A percentile compares a stretch with the other conserved stretches of the same genome.
phyloP scores from a whole-genome alignment of 2,113 vertebrate genomes.

The Austrofundulus limnaeus region DNA sequence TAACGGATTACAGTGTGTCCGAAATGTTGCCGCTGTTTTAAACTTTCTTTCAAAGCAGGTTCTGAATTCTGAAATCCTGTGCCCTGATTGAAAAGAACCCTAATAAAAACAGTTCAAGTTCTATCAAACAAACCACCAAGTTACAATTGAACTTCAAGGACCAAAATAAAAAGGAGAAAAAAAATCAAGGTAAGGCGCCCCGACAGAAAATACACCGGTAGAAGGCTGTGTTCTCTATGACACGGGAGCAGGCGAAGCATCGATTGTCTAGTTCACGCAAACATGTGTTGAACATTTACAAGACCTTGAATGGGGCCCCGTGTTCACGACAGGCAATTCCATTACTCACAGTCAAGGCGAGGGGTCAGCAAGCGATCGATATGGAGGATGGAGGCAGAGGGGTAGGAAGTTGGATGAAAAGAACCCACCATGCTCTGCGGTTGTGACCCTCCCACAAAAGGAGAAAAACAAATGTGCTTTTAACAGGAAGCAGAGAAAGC shows the following conservation, averaged over 20 bases:
- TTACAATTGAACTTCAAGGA: slow-evolving; percentile 41
- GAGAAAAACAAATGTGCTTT: slow-evolving; percentile 35
- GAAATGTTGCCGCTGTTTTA: background rate
- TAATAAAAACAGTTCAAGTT: background rate
- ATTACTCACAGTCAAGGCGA: slow-evolving; percentile 64
- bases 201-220: slow-evolving; percentile 32
- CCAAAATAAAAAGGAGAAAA: slow-evolving; percentile 2
- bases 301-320: slow-evolving; percentile 64
- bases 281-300: slow-evolving; percentile 56
- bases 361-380: slow-evolving; percentile 65
- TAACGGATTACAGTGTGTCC: no score
- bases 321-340: slow-evolving; percentile 65
- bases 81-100: background rate
- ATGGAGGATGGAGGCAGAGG: slow-evolving; percentile 41
- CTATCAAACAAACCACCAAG: background rate
- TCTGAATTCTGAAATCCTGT: background rate
- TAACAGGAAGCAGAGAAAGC: slow-evolving; percentile 17
- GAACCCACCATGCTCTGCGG: slow-evolving; percentile 19
- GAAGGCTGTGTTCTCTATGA: slow-evolving; percentile 31
- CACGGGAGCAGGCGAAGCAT: slow-evolving; percentile 43
- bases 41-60: background rate
- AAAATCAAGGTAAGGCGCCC: slow-evolving; percentile 31
- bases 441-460: slow-evolving; percentile 29
- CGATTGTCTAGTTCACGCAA: slow-evolving; percentile 48
- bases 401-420: slow-evolving; percentile 45